A percentile compares a stretch with the other conserved stretches of the same genome.
Conservation (phyloP, 2,888 invertebrate species). For the Drosophila kanekoi region DNA sequence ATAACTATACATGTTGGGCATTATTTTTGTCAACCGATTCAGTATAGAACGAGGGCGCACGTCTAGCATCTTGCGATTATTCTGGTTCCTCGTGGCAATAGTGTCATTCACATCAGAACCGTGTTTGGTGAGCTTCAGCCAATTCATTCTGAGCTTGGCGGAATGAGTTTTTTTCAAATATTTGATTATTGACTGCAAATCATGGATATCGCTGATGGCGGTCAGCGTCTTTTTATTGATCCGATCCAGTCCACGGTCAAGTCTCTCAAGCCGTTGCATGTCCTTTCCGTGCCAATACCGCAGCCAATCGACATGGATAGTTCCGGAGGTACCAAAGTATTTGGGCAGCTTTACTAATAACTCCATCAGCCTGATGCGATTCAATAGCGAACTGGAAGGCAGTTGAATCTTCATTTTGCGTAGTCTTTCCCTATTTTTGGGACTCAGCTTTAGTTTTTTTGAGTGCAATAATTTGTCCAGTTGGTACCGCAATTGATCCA, state of each 20-base stretch:
- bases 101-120: constrained; percentile 10
- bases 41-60: constrained; percentile 29
- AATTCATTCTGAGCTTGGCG: constrained; percentile 10
- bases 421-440: not conserved
- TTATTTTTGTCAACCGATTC: constrained; percentile 15
- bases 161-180: not conserved
- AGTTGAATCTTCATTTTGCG: constrained; percentile 1
- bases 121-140: constrained; percentile 8
- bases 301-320: not conserved
- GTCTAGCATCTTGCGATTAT: not conserved
- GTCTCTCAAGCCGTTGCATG: not conserved
- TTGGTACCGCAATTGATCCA: not conserved
- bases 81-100: constrained; percentile 11
- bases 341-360: constrained; percentile 8
- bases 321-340: not conserved
- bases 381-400: constrained; percentile 12
- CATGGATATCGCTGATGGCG: constrained; percentile 42
- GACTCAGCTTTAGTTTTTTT: not conserved
- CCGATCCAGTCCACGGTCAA: not conserved
- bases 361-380: constrained; percentile 51
- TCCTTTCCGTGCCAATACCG: not conserved
- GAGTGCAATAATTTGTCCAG: constrained; percentile 1
- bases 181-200: constrained; percentile 18
- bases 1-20: constrained; percentile 28
- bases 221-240: constrained; percentile 32